Conservation (phyloP, 1,140 invertebrate genomes). For the Teleopsis dalmanni region DNA sequence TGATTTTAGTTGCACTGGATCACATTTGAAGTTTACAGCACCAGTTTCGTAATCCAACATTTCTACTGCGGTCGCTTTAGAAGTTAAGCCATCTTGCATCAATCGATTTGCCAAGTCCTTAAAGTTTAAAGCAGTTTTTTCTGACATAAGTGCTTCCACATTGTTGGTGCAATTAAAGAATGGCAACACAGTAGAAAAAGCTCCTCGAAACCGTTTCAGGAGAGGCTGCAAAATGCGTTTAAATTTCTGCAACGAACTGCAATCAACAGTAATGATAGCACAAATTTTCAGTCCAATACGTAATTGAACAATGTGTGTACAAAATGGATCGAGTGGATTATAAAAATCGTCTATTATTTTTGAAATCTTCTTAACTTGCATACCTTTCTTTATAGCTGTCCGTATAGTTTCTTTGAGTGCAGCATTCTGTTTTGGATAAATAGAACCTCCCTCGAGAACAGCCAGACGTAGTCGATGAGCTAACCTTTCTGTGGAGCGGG, state of each 20-base stretch:
- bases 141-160: constrained; percentile 18
- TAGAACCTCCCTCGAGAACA: constrained; percentile 18
- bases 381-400: neutral
- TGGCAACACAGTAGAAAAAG: constrained; percentile 11
- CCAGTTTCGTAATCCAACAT: constrained; percentile 13
- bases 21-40: constrained; percentile 20
- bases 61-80: constrained; percentile 15
- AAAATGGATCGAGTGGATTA: neutral
- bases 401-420: neutral
- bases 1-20: constrained; percentile 9
- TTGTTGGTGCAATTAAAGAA: constrained; percentile 14
- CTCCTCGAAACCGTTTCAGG: constrained; percentile 14
- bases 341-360: neutral
- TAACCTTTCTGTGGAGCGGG: too few relatives aligned
- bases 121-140: neutral
- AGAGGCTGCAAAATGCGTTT: too few relatives aligned
- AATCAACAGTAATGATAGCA: too few relatives aligned
- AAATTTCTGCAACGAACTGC: too few relatives aligned
- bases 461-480: constrained; percentile 18
- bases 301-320: constrained; percentile 1
- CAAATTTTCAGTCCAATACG: neutral
- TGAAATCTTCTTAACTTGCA: neutral
- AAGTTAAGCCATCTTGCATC: constrained; percentile 16
- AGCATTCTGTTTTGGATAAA: neutral
- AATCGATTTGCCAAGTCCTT: constrained; percentile 14